Evolutionary conservation across 2,888 invertebrate genomes (phyloP).

Genomic region (Strigamia transsilvanica): DNA sequence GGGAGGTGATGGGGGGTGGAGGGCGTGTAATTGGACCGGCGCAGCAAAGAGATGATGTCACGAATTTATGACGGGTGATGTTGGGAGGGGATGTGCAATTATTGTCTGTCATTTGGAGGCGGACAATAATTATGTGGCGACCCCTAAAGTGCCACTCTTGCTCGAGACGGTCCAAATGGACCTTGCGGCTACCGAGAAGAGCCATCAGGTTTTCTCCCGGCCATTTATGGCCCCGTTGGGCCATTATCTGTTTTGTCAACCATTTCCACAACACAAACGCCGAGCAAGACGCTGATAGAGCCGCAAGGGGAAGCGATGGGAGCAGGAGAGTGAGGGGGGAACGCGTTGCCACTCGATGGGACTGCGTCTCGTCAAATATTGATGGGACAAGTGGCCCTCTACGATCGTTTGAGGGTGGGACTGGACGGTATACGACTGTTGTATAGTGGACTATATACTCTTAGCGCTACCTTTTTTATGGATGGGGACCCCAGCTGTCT

Average conservation of each 20-base stretch:
- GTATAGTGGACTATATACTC: constrained; percentile 28
- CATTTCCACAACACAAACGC: constrained; percentile 48
- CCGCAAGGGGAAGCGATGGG: constrained; percentile 10
- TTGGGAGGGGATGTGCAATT: constrained; percentile 45
- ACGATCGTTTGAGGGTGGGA: constrained; percentile 8
- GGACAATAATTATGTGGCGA: constrained; percentile 53
- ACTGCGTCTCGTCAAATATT: constrained; percentile 45
- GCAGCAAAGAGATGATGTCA: constrained; percentile 51
- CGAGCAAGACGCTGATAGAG: constrained; percentile 19
- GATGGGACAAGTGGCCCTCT: constrained; percentile 46
- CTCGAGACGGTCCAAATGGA: constrained; percentile 42
- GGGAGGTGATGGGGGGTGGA: not conserved
- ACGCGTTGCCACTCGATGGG: constrained; percentile 15
- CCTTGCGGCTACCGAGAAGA: constrained; percentile 15
- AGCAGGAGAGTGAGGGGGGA: not conserved
- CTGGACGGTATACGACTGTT: constrained; percentile 28
- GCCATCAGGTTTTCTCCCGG: constrained; percentile 48
- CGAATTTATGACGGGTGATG: constrained; percentile 52
- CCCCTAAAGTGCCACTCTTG: constrained; percentile 51
- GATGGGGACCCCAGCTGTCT: constrained; percentile 23
- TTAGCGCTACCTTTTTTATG: constrained; percentile 14
- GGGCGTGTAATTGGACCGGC: constrained; percentile 49
- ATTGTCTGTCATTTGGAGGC: constrained; percentile 52
- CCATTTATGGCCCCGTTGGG: constrained; percentile 48
- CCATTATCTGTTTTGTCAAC: constrained; percentile 55